Evolutionary conservation across 2,113 vertebrate species (phyloP), one percentile per base, ranked within the genome.

Genomic region (Cynoglossus semilaevis): DNA sequence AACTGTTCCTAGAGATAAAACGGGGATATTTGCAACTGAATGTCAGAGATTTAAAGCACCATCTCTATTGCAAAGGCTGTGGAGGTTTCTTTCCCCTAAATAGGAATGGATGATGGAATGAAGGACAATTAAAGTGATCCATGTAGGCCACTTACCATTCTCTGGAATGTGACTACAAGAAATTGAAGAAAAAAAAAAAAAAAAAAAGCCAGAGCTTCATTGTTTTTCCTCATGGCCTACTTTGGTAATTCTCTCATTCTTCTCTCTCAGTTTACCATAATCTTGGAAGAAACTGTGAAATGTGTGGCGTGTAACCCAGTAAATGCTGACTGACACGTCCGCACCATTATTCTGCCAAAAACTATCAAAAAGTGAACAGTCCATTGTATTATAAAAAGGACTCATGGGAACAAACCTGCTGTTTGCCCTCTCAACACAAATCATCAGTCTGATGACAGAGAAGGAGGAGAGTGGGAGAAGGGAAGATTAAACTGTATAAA

Each of bases 1-100:
- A 78, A 85, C 85, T 60, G 87, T 88, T 85, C 85, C 85, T 88
- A 79, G 70, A 82, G 69, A 85, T 88, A 80, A 81, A 75, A 85
- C 82, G 55, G 53, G 72, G 79, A 83, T 76, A 67, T 76, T 86
- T 85, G 15, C 17, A 45, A 78, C 73, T 64, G 70, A 84, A 68
- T 70, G 37, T 66, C 35, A 38, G 45, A 17, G 67, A 79, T 76
- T 82, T 69, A 80, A 84, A 84, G 65, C 35, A 12, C 57, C 74
- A 70, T 67, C 70, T 69, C 37, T 82, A 58, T 59, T 69, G 72
- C 37, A 36, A 50, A 53, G 22, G 65, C 55, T n/a, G 11, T 54
- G 59, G 62, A 79, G 34, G 42, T 50, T 78, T 79, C 74, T 55
- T 42, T 12, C 54, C 5, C 43, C 9, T 17, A 13, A 64, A 64